Evolutionary conservation across 2,888 invertebrate genomes (phyloP), one percentile per base, ranked within the genome.

Genomic region (Metacarcinus magister): DNA sequence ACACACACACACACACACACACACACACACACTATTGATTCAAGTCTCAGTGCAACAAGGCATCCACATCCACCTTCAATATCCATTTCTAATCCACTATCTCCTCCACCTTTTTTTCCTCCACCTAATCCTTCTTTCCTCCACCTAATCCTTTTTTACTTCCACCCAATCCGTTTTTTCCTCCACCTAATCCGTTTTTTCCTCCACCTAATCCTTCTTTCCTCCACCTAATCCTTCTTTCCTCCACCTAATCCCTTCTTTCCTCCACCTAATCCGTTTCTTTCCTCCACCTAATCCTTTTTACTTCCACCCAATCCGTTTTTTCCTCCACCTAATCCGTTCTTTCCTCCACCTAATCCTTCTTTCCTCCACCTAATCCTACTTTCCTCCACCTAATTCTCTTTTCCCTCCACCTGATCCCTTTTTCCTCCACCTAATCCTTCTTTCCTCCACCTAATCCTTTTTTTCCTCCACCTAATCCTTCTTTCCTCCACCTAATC

Each of bases 1-100:
- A 67, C 67, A 67, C 67, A 67, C 67, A 67, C 67, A 67, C 67
- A 67, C 67, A 67, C 67, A 67, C 67, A 67, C 90, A 39, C 44
- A 39, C 90, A 43, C 90, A 39, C 44, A 39, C 90, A 43, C 90
- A 32, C 43, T 54, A 54, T 54, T 54, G 54, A 54, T 54, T 54
- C 10, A 0, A 54, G 54, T 54, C 54, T 54, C 54, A 1, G 1
- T 46, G 5, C 10, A 10, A 4, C 46, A 46, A 4, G 54, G 13
- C 54, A 16, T 54, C 54, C 54, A 54, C 54, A 54, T 13, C n/a
- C n/a, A n/a, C n/a, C n/a, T n/a, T n/a, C n/a, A 16, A 16, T 16
- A 54, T 54, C 54, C 54, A 54, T 54, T 16, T 16, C 54, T 16
- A 10, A 54, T 54, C 54, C 54, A 54, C 54, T 54, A 10, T 16